Conservation (phyloP, 1,140 invertebrate species). For the Drosophila azteca region DNA sequence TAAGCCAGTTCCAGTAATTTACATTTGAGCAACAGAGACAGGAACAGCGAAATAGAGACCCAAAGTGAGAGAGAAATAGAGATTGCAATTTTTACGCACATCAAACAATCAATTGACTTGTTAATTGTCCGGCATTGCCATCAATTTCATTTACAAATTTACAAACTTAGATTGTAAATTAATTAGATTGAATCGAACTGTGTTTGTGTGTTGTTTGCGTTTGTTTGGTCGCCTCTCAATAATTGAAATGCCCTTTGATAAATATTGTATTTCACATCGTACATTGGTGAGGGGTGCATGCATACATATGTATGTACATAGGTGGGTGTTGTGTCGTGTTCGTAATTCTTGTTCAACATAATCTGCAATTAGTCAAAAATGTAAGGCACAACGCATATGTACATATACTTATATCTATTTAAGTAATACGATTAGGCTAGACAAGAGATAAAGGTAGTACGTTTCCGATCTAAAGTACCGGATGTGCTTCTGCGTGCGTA, state of each 20-base stretch:
- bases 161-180: constrained; percentile 7
- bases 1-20: constrained; percentile 32
- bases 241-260: constrained; percentile 18
- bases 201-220: constrained; percentile 1
- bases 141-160: constrained; percentile 38
- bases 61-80: background rate
- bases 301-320: too few relatives aligned
- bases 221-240: background rate
- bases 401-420: too few relatives aligned
- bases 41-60: background rate
- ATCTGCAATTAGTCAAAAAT: too few relatives aligned
- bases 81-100: constrained; percentile 11
- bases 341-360: too few relatives aligned
- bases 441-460: too few relatives aligned
- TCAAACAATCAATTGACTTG: constrained; percentile 43
- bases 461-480: too few relatives aligned
- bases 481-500: too few relatives aligned
- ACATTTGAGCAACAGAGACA: background rate
- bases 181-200: constrained; percentile 4
- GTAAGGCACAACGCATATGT: too few relatives aligned
- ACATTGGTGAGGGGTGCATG: too few relatives aligned
- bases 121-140: constrained; percentile 50
- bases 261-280: constrained; percentile 12
- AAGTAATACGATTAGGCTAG: too few relatives aligned
- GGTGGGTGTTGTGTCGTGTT: too few relatives aligned